Conservation (phyloP, 2,797 vertebrate species). For the Notolepis coatsorum region DNA sequence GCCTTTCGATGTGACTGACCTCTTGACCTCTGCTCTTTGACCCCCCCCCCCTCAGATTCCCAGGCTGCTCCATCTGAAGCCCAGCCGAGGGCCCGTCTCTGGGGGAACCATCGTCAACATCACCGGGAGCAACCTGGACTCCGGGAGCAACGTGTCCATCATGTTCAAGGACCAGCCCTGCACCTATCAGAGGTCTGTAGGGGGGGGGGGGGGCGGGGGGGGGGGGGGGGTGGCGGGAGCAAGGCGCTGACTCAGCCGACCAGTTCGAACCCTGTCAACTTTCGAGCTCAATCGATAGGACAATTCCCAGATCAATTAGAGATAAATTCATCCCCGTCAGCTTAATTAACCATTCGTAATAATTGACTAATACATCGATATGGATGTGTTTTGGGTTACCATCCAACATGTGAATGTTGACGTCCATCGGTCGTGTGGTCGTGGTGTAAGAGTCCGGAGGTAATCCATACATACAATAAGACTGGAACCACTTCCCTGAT, state of each 20-base stretch:
- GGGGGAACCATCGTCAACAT: conserved; percentile 97
- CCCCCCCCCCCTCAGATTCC: conserved; percentile 78
- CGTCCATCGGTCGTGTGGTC: background rate
- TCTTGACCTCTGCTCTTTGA: background rate
- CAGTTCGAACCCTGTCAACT: conserved; percentile 44
- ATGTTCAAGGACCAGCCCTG: conserved; percentile 94
- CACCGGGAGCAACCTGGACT: conserved; percentile 93
- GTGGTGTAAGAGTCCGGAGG: conserved; percentile 3
- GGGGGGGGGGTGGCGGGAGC: too few relatives aligned
- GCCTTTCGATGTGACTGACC: conserved; percentile 1
- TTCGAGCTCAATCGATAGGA: conserved; percentile 37
- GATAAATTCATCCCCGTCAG: conserved; percentile 16
- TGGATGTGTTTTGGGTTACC: conserved; percentile 20
- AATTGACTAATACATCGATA: conserved; percentile 8
- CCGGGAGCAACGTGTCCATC: conserved; percentile 95
- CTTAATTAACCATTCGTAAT: conserved; percentile 18
- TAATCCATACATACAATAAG: conserved; percentile 42
- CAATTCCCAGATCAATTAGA: conserved; percentile 29
- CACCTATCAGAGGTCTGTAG: conserved; percentile 92
- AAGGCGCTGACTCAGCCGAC: conserved; percentile 33
- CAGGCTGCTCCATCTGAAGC: conserved; percentile 88
- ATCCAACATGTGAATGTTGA: background rate
- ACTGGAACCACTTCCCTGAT: conserved; percentile 43
- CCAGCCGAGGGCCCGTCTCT: conserved; percentile 90
- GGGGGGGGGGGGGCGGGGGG: conserved; percentile 32